Evolutionary conservation across 2,113 vertebrate species (phyloP), one percentile per base, ranked within the genome.

Genomic region (Corythaixoides concolor): DNA sequence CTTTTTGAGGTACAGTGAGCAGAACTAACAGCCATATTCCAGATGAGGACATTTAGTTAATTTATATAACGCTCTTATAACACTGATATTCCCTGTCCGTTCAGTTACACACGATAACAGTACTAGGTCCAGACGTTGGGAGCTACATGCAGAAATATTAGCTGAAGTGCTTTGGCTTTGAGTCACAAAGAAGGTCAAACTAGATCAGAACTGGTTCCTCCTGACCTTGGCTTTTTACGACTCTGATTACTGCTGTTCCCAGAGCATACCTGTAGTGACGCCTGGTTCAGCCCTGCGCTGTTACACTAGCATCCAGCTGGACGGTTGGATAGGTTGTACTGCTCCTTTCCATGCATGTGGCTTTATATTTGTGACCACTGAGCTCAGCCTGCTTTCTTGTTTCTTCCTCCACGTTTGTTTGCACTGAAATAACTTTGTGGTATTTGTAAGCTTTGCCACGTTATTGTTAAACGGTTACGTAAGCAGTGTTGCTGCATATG

Each of bases 41-140:
- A 58, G 9, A 20, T 37, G 30, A 84, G 75, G 43, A 15, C 33
- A 12, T 30, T 47, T 43, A 12, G 27, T 56, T 76, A 30, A 43
- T 9, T 23, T 81, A 13, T 14, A 8, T 49, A 26, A 39, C 70
- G n/a, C 35, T 20, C 15, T 35, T 35, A 4, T 14, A 73, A 49
- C 2, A 8, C 30, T 59, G 49, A 4, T 32, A 4, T 70, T 39
- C 85, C 32, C 27, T 59, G 8, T 11, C 28, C 0, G 0, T 78
- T 67, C 37, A 76, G 5, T 58, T n/a, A 20, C 64, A 66, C 15
- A 16, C 17, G 27, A 23, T 64, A 43, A 74, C 39, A 50, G 26
- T 43, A 6, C 8, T 15, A n/a, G 27, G 18, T 67, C 10, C 33
- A 80, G 62, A 9, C 1, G 0, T 63, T 37, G 18, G 39, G 35